phyloP scores from a whole-genome alignment of 2,888 invertebrate genomes.

The Conomelus anceps region DNA sequence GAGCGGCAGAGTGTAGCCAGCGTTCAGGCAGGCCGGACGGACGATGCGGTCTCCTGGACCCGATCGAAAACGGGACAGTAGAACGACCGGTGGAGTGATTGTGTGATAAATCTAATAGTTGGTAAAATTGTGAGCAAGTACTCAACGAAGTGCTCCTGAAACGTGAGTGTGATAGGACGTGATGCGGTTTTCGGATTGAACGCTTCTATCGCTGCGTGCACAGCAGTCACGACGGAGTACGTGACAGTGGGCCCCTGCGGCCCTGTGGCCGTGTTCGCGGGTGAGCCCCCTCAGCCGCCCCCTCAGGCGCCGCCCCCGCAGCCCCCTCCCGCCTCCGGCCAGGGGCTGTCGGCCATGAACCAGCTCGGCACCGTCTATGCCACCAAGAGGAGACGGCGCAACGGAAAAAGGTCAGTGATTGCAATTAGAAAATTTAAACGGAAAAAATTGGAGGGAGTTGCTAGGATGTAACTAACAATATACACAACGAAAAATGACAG shows the following conservation, averaged over 20 bases:
- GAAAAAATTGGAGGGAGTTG: neutral
- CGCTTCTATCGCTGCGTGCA: neutral
- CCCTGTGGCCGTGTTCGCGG: conserved; percentile 11
- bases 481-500: too few relatives aligned
- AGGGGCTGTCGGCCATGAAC: conserved; percentile 54
- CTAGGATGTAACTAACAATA: neutral
- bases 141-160: neutral
- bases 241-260: conserved; percentile 22
- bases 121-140: too few relatives aligned
- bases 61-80: too few relatives aligned
- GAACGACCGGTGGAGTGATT: neutral
- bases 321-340: conserved; percentile 34
- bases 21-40: neutral
- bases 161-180: conserved; percentile 1
- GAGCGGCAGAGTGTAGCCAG: conserved; percentile 1
- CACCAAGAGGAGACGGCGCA: conserved; percentile 87
- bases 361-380: conserved; percentile 95
- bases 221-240: conserved; percentile 24
- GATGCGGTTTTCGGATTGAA: neutral
- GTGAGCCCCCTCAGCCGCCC: conserved; percentile 23
- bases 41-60: neutral
- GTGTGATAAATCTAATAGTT: neutral
- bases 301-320: conserved; percentile 33
- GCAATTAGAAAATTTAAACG: neutral
- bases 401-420: conserved; percentile 82